These are phyloP conservation scores for Catharus bicknelli DNA, from an alignment of 2,113 vertebrate species.

Conservation along the genomic window DNA sequence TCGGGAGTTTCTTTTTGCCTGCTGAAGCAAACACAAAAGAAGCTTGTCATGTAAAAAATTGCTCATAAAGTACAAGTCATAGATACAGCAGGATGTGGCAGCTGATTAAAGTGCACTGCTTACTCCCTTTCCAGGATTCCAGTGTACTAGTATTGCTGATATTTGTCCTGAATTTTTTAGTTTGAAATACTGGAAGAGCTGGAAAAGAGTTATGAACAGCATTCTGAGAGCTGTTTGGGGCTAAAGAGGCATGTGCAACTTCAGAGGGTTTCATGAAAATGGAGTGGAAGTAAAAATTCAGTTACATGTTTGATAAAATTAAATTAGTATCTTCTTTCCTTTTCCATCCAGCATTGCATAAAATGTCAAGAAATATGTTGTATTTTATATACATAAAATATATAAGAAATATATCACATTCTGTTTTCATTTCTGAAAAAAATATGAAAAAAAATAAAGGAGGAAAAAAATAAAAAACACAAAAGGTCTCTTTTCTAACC, in stretches of 20 bases:
- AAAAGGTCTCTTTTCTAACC: neutral
- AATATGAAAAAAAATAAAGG: neutral
- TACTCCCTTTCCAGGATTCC: neutral
- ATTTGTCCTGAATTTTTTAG: neutral
- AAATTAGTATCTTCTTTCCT: neutral
- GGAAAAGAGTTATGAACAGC: neutral
- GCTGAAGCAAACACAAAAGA: neutral
- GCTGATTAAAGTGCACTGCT: neutral
- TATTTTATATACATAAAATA: neutral
- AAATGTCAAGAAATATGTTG: neutral
- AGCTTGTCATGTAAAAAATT: neutral
- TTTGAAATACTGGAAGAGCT: neutral
- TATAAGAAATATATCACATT: neutral
- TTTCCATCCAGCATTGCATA: neutral
- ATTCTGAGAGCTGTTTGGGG: neutral
- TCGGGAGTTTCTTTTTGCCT: neutral
- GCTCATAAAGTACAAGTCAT: neutral
- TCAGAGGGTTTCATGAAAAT: neutral
- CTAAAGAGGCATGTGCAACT: neutral
- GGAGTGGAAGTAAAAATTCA: neutral
- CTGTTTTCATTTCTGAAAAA: neutral
- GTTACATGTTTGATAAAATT: neutral
- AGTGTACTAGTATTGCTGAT: neutral
- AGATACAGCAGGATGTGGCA: neutral
- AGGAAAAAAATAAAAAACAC: fast-evolving